Evolutionary conservation across 2,113 vertebrate genomes (phyloP), one percentile per base, ranked within the genome.

Genomic region (Ammodramus savannarum): DNA sequence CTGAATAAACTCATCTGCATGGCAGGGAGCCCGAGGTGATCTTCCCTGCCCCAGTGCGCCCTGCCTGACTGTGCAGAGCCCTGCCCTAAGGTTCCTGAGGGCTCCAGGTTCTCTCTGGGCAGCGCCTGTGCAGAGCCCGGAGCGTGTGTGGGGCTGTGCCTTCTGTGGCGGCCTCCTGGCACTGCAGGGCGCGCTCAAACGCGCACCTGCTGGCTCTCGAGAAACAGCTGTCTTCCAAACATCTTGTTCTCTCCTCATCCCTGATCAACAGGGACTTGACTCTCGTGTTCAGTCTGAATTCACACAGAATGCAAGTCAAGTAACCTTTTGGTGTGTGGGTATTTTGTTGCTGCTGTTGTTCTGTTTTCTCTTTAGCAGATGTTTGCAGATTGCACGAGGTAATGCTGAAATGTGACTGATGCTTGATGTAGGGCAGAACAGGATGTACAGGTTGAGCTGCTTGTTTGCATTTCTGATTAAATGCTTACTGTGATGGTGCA

Each of bases 381-480:
- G 36, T 76, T 62, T 93, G 73, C 75, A 78, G 52, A 49, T 74
- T 78, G 19, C 72, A 13, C 41, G 43, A 65, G 68, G 29, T 63
- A 55, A 77, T 29, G n/a, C 65, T 68, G 49, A 51, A 90, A 89
- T 67, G 20, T 13, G 34, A 51, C 32, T 86, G 68, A 58, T 31
- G n/a, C 39, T 34, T 86, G 72, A 58, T 31, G 31, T 44, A 20
- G 61, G 54, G 55, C 69, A 72, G 83, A 62, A 78, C 13, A 6
- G 44, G 68, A 62, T 43, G 69, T 58, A 54, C 36, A 36, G 66
- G 29, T 2, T 39, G 43, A 77, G 61, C 13, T 93, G 26, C 76
- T 86, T 78, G 49, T 72, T 73, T 91, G 86, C 54, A 36, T 95
- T 71, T 81, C 75, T 82, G 81, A 85, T 71, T 61, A 66, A 83